Conservation (phyloP, 2,113 vertebrate genomes). For the Eulemur macaco region DNA sequence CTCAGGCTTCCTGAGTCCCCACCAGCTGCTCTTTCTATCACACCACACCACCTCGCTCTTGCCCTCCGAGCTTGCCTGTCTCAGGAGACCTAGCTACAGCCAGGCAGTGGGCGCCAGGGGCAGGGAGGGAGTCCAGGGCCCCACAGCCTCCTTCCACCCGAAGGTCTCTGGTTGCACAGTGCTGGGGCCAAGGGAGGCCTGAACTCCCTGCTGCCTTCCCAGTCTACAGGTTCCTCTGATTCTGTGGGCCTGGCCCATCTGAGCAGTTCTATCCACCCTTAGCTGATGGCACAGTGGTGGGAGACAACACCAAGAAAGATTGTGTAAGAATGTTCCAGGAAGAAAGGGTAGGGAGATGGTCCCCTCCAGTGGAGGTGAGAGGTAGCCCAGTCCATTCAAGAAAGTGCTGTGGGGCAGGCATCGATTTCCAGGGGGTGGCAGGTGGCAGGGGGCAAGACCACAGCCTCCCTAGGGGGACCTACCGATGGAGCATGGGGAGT, state of each 20-base stretch:
- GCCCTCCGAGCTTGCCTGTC: neutral
- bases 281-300: neutral
- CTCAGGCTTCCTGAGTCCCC: neutral
- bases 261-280: neutral
- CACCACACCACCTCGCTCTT: neutral
- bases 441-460: neutral
- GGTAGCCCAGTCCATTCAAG: neutral
- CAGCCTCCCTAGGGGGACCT: neutral
- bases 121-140: neutral
- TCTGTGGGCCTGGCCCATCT: neutral
- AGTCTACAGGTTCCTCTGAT: neutral
- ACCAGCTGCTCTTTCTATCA: neutral
- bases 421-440: neutral
- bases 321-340: neutral
- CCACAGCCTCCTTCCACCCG: neutral
- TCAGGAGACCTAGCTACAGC: neutral
- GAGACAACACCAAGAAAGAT: neutral
- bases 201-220: neutral
- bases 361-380: neutral
- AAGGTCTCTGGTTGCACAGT: neutral
- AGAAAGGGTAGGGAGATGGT: neutral
- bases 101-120: neutral
- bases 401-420: neutral
- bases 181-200: neutral
- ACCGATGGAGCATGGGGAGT: accelerated